Conservation (phyloP, 2,113 vertebrate species). For the Poeciliopsis turrubarensis region DNA sequence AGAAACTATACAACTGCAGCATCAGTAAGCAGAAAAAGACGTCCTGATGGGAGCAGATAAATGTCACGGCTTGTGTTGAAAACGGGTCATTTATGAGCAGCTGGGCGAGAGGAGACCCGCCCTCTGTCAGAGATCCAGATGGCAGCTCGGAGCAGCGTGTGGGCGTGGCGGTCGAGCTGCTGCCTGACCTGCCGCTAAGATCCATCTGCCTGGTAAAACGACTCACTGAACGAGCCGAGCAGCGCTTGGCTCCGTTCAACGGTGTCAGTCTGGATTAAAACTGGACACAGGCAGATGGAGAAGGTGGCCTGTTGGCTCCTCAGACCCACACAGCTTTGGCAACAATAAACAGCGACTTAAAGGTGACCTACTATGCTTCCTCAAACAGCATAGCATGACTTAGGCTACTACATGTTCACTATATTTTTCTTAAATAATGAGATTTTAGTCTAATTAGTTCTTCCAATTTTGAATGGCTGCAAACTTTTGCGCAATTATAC, state of each 20-base stretch:
- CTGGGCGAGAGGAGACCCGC: constrained; percentile 26
- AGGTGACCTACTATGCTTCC: not conserved
- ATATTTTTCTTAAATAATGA: too few relatives aligned
- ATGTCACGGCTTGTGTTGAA: constrained; percentile 15
- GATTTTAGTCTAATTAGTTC: too few relatives aligned
- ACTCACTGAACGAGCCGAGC: constrained; percentile 33
- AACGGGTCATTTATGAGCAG: constrained; percentile 20
- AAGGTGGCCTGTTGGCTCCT: constrained; percentile 4
- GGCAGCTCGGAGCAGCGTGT: constrained; percentile 56
- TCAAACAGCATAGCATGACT: not conserved
- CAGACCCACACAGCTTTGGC: not conserved
- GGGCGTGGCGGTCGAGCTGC: constrained; percentile 28
- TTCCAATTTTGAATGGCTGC: too few relatives aligned
- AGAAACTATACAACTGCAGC: not conserved
- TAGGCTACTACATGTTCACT: too few relatives aligned
- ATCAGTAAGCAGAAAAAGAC: constrained; percentile 6
- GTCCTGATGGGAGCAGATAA: constrained; percentile 6
- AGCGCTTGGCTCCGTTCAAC: constrained; percentile 3
- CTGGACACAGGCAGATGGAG: constrained; percentile 28
- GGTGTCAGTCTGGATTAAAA: constrained; percentile 22
- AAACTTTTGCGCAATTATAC: too few relatives aligned
- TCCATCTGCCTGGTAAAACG: constrained; percentile 56
- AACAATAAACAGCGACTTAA: not conserved
- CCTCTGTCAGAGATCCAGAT: constrained; percentile 18
- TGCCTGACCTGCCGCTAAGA: constrained; percentile 41